A percentile compares a stretch with the other conserved stretches of the same genome.
phyloP scores from a whole-genome alignment of 2,797 vertebrate species.

The Anisognathus igniventris region DNA sequence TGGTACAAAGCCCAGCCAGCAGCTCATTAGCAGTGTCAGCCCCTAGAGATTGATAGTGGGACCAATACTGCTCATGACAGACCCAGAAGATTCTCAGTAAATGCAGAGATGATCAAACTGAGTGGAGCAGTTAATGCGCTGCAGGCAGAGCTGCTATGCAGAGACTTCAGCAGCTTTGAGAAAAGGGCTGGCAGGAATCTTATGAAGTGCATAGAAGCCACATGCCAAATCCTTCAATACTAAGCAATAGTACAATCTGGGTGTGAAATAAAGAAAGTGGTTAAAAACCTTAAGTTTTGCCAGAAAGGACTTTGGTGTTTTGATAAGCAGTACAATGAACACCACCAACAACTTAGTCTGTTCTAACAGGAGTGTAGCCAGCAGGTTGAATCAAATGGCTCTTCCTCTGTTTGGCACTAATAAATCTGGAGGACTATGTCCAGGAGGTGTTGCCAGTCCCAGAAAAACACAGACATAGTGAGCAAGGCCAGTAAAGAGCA shows the following conservation, averaged over 20 bases:
- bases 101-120: neutral
- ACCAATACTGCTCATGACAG: neutral
- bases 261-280: neutral
- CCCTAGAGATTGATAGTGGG: neutral
- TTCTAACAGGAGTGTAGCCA: neutral
- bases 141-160: neutral
- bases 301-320: neutral
- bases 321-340: neutral
- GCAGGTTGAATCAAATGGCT: neutral
- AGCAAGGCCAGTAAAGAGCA: neutral
- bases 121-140: neutral
- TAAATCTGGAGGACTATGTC: neutral
- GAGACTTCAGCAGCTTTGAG: neutral
- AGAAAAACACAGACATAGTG: neutral
- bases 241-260: neutral
- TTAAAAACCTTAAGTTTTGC: neutral
- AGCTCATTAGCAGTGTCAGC: neutral
- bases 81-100: neutral
- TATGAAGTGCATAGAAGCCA: neutral
- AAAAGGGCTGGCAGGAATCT: neutral
- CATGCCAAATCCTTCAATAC: neutral
- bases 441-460: neutral
- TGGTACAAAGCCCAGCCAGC: neutral
- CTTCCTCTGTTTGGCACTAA: neutral
- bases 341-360: neutral